These are phyloP conservation scores for Synanthedon formicaeformis DNA, from an alignment of 2,888 invertebrate species.

Conservation along the genomic window DNA sequence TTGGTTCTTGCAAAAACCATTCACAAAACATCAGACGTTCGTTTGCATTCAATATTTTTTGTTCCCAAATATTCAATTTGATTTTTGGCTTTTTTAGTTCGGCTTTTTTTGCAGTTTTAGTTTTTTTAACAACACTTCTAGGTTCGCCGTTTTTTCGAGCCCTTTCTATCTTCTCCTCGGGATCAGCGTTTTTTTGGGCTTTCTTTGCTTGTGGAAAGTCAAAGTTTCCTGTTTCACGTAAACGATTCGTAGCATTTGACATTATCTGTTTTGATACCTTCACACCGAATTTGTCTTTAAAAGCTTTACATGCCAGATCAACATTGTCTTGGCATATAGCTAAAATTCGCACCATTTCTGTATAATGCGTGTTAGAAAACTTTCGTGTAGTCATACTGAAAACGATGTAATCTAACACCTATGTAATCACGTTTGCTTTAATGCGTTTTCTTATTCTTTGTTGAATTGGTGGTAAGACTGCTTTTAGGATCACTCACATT, in stretches of 20 bases:
- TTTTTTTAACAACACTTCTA: background rate
- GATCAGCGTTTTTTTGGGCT: background rate
- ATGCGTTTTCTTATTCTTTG: too few species aligned
- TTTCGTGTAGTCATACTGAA: too few species aligned
- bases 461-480: too few species aligned
- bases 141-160: background rate
- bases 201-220: background rate
- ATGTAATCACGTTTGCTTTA: too few species aligned
- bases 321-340: background rate
- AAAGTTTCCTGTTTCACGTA: background rate
- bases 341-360: background rate
- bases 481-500: too few species aligned
- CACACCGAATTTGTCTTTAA: background rate
- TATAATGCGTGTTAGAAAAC: background rate
- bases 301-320: background rate
- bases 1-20: background rate
- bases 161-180: background rate
- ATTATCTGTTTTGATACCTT: background rate
- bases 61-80: too few species aligned
- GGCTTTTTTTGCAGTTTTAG: background rate
- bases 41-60: background rate
- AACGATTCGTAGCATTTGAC: conserved; percentile 10
- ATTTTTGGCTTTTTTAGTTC: background rate
- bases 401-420: too few species aligned
- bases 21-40: background rate